These are phyloP conservation scores for Distichodus sexfasciatus DNA, from an alignment of 2,797 vertebrate species.

Conservation along the genomic window DNA sequence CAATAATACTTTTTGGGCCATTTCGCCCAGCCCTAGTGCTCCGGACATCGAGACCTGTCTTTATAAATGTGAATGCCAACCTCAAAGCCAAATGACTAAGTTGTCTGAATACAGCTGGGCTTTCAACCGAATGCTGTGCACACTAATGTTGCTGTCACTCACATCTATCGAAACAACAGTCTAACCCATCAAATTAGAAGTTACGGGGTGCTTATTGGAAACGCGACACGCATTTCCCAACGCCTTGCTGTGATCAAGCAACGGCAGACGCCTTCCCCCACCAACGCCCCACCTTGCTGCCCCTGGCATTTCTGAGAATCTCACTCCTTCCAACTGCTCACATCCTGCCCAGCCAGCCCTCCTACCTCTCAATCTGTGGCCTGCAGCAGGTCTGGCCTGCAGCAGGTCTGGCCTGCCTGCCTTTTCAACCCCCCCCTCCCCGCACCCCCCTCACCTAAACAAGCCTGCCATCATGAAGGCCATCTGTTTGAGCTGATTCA, in stretches of 20 bases:
- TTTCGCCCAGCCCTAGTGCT: too few relatives aligned
- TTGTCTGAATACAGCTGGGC: too few relatives aligned
- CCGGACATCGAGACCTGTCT: too few relatives aligned
- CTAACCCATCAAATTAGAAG: not conserved
- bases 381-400: slow-evolving; percentile 27
- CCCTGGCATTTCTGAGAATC: slow-evolving; percentile 45
- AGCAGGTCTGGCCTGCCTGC: slow-evolving; percentile 31
- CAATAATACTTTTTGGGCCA: too few relatives aligned
- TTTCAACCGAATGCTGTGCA: too few relatives aligned
- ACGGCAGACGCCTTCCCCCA: not conserved
- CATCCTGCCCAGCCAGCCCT: slow-evolving; percentile 32
- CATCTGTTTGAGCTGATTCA: slow-evolving; percentile 69
- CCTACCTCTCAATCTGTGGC: slow-evolving; percentile 28
- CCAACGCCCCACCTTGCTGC: not conserved
- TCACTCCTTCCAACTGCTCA: not conserved
- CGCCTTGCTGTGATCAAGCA: slow-evolving; percentile 3
- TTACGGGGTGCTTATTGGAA: not conserved
- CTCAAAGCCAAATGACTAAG: too few relatives aligned
- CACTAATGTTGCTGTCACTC: too few relatives aligned
- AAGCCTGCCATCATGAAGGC: slow-evolving; percentile 51
- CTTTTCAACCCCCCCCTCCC: too few relatives aligned
- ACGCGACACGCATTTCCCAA: not conserved
- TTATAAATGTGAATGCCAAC: too few relatives aligned
- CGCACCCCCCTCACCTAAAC: slow-evolving; percentile 50
- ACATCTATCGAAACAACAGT: too few relatives aligned